A percentile compares a stretch with the other conserved stretches of the same genome.
Evolutionary conservation across 35 echinoderm and acorn worm species (phyloP).

Genomic region (Ophiothrix spiculata): DNA sequence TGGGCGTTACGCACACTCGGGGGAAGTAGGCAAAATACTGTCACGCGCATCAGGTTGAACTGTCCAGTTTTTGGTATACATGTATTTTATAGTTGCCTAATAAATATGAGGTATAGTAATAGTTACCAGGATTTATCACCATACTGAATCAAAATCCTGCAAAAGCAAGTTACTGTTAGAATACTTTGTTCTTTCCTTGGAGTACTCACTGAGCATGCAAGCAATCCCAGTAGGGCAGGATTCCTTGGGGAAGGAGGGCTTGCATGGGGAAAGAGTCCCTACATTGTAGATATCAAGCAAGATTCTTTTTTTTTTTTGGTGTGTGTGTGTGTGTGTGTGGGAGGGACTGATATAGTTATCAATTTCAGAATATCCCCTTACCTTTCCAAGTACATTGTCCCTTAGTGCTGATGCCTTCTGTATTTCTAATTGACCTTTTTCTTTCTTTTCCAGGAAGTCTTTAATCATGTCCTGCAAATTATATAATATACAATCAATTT

Average conservation of each 20-base stretch:
- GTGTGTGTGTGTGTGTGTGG: not conserved
- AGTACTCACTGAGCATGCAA: not conserved
- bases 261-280: not conserved
- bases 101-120: too few species aligned
- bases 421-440: slow-evolving; percentile 89
- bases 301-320: not conserved
- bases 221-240: not conserved
- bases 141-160: too few species aligned
- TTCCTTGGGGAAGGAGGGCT: not conserved
- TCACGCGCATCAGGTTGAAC: too few species aligned
- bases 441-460: slow-evolving; percentile 73
- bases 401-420: slow-evolving; percentile 79
- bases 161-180: too few species aligned
- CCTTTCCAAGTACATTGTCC: slow-evolving; percentile 73
- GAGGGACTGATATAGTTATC: not conserved
- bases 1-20: too few species aligned
- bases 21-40: too few species aligned
- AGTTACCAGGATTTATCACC: too few species aligned
- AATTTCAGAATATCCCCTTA: slow-evolving; percentile 15
- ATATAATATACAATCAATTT: too few species aligned
- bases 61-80: too few species aligned
- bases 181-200: too few species aligned
- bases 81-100: too few species aligned
- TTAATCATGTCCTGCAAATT: slow-evolving; percentile 81
- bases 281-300: not conserved